Conservation (phyloP, 2,888 invertebrate species). For the Lasioglossum morio region DNA sequence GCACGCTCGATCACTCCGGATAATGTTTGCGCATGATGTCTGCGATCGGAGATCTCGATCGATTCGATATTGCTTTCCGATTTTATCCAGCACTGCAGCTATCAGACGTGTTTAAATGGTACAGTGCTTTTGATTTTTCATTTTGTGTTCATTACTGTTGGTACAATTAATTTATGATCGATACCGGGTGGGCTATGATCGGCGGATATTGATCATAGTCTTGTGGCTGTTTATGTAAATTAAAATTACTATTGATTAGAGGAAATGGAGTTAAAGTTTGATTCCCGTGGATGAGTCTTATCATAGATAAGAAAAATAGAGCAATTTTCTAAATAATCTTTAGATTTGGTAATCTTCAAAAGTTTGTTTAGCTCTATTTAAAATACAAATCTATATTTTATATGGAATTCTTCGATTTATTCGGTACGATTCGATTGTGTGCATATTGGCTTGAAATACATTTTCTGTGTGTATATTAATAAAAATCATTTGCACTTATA, state of each 20-base stretch:
- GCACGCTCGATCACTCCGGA: conserved; percentile 35
- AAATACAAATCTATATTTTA: too few species aligned
- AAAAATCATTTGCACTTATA: too few species aligned
- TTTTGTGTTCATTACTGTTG: background rate
- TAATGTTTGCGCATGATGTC: conserved; percentile 40
- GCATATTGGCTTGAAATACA: too few species aligned
- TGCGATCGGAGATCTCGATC: conserved; percentile 9
- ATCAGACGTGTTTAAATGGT: background rate
- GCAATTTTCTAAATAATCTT: too few species aligned
- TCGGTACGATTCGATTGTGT: too few species aligned
- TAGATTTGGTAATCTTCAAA: too few species aligned
- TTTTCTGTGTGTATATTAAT: too few species aligned
- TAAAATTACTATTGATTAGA: background rate
- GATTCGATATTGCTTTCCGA: conserved; percentile 22
- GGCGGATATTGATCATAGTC: background rate
- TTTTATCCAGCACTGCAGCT: background rate
- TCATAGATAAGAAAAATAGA: too few species aligned
- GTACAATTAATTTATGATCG: background rate
- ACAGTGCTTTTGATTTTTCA: background rate
- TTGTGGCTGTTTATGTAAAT: background rate
- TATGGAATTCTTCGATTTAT: too few species aligned
- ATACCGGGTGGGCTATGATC: background rate
- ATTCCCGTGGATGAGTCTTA: too few species aligned
- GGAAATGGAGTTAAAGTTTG: background rate
- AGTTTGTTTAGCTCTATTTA: too few species aligned